Base-by-base conservation (phyloP, 2,113 vertebrate genomes). In the Bucco capensis region DNA sequence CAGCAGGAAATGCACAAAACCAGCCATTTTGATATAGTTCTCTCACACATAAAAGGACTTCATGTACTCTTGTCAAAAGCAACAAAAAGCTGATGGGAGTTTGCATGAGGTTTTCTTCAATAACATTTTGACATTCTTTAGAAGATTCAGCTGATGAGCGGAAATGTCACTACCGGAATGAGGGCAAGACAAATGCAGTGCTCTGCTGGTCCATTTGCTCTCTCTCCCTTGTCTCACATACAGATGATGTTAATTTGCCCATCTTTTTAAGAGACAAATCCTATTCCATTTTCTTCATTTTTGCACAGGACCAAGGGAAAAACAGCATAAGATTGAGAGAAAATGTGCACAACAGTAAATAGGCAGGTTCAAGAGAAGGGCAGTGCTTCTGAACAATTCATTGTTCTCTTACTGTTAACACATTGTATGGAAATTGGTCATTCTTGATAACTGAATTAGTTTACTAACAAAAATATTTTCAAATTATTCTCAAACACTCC, bases 1-100 rank as follows among this genome's bases (percentile, higher is more conserved):
- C 18, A 62, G 64, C 83, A 89, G 64, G 65, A 93, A 89, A 90
- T 22, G 51, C 65, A 89, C n/a, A 92, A 88, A 64, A 2, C 30
- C 65, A 85, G 53, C 13, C 61, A 76, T 92, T 96, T 84, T 81
- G 21, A 49, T 35, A 78, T 18, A 65, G 46, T 35, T 80, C 49
- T 66, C 65, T 74, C 65, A 51, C 2, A 3, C 44, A 35, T 46
- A 60, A 88, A 51, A 89, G 66, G 47, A 92, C 57, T 90, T 81
- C 27, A 28, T 65, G 76, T 85, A 37, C 75, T 70, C 78, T 60
- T 56, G 49, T 90, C 74, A 77, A 86, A 72, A 92, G 47, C 53
- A 57, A 42, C 71, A 93, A 77, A 83, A 72, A 83, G 19, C 46
- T 88, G n/a, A 40, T 83, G 14, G 8, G 42, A 84, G 30, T 35